Percentiles rank a stretch among this genome's conserved stretches.
Evolutionary conservation across 1,140 invertebrate genomes (phyloP).

Genomic region (Vanessa atalanta): DNA sequence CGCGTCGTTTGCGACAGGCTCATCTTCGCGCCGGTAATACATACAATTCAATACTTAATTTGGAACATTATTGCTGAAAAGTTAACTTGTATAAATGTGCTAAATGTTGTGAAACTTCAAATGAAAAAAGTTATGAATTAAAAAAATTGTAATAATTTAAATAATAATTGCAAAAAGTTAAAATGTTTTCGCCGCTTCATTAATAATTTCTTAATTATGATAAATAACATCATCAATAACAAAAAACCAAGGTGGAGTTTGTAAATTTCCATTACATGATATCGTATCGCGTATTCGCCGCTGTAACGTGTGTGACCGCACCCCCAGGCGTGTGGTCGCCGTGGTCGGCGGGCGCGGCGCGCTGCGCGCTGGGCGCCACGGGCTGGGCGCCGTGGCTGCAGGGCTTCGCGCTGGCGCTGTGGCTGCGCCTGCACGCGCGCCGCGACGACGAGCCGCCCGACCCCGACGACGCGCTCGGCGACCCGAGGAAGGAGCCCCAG

Average conservation of each 20-base stretch:
- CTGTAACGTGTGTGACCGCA: background rate
- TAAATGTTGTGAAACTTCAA: too few species aligned
- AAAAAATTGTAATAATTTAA: too few species aligned
- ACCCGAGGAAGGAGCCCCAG: conserved; percentile 19
- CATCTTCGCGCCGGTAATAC: conserved; percentile 44
- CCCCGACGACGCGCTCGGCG: conserved; percentile 34
- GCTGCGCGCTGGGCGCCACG: conserved; percentile 81
- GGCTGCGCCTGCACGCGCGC: conserved; percentile 68
- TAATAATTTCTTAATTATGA: too few species aligned
- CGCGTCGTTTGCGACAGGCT: conserved; percentile 42
- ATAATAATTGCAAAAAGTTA: too few species aligned
- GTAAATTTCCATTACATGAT: too few species aligned
- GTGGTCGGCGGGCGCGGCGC: conserved; percentile 81
- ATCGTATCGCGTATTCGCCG: too few species aligned
- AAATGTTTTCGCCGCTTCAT: too few species aligned
- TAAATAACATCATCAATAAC: too few species aligned
- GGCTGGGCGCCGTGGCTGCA: conserved; percentile 84
- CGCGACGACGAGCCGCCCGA: background rate
- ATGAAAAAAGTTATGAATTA: too few species aligned
- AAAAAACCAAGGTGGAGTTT: too few species aligned
- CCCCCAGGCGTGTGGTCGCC: conserved; percentile 67
- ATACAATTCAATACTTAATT: background rate
- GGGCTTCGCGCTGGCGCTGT: conserved; percentile 83
- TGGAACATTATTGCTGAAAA: background rate
- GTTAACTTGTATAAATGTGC: too few species aligned